A percentile compares a stretch with the other conserved stretches of the same genome.
These are phyloP conservation scores for Sorex maritimensis DNA, from an alignment of 2,797 vertebrate species.

Conservation along the genomic window DNA sequence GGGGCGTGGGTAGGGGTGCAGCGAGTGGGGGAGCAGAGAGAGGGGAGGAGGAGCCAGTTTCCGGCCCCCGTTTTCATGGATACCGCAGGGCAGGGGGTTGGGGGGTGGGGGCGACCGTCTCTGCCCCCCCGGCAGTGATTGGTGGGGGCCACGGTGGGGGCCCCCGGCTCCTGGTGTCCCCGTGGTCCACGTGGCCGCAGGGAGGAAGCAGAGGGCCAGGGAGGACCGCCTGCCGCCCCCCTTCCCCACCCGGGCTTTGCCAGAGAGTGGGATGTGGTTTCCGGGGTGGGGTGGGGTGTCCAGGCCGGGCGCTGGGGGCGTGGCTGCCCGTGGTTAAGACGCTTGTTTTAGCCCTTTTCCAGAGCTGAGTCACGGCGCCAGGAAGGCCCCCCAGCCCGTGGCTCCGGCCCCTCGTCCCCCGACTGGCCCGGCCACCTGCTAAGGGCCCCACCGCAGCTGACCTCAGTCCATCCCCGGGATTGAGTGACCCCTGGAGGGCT, in stretches of 20 bases:
- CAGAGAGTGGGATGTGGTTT: constrained; percentile 50
- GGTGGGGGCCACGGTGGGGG: too few relatives aligned
- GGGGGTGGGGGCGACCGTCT: too few relatives aligned
- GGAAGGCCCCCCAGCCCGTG: not conserved
- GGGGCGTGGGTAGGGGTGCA: not conserved
- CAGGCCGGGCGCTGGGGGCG: not conserved
- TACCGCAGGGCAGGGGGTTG: too few relatives aligned
- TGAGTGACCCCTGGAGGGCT: not conserved
- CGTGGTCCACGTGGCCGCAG: not conserved
- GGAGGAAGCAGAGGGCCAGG: not conserved
- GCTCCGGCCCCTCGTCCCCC: not conserved
- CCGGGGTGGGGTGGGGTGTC: not conserved
- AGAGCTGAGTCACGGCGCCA: constrained; percentile 69
- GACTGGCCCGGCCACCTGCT: not conserved
- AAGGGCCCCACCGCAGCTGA: not conserved
- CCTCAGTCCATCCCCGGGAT: too few relatives aligned
- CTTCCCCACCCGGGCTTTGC: not conserved
- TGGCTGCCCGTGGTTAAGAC: not conserved
- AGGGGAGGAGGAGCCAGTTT: not conserved
- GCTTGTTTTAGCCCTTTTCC: constrained; percentile 73
- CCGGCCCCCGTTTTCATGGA: too few relatives aligned
- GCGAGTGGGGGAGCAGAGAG: not conserved
- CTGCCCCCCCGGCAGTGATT: not conserved
- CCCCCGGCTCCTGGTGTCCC: too few relatives aligned
- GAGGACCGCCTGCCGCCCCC: not conserved